A percentile compares a stretch with the other conserved stretches of the same genome.
Conservation (phyloP, 2,888 invertebrate genomes). For the Xestia rhomboidea region DNA sequence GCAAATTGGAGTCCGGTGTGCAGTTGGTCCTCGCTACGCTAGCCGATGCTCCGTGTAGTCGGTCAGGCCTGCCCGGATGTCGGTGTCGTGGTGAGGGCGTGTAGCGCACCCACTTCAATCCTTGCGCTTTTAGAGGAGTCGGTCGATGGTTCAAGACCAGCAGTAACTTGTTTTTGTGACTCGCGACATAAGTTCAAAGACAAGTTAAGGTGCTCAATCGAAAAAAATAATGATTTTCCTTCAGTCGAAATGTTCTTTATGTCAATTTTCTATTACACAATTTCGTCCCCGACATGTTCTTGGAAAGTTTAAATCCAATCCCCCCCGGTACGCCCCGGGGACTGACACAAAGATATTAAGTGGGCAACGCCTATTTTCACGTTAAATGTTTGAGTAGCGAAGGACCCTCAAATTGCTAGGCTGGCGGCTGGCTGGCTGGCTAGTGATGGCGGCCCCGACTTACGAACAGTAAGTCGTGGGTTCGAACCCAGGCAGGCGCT, state of each 20-base stretch:
- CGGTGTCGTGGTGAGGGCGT: not conserved
- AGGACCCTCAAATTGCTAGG: not conserved
- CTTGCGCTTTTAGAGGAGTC: not conserved
- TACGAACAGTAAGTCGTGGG: too few relatives aligned
- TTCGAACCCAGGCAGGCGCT: too few relatives aligned
- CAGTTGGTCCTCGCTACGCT: not conserved
- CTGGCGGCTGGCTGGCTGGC: too few relatives aligned
- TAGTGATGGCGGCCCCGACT: too few relatives aligned
- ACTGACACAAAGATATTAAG: not conserved
- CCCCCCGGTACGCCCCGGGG: not conserved
- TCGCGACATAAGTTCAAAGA: not conserved
- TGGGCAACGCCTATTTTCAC: not conserved
- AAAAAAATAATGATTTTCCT: not conserved
- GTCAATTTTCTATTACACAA: conserved; percentile 10
- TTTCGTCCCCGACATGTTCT: conserved; percentile 11
- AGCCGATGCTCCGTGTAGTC: not conserved
- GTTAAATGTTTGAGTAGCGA: not conserved
- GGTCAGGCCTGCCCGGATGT: not conserved
- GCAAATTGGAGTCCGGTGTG: not conserved
- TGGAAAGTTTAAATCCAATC: conserved; percentile 15
- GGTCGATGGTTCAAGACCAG: not conserved
- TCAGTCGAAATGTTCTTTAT: not conserved
- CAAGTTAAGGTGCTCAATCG: not conserved
- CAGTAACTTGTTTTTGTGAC: not conserved
- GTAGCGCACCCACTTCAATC: not conserved